These are phyloP conservation scores for Vireo griseus DNA, from an alignment of 2,797 vertebrate species.

Conservation along the genomic window DNA sequence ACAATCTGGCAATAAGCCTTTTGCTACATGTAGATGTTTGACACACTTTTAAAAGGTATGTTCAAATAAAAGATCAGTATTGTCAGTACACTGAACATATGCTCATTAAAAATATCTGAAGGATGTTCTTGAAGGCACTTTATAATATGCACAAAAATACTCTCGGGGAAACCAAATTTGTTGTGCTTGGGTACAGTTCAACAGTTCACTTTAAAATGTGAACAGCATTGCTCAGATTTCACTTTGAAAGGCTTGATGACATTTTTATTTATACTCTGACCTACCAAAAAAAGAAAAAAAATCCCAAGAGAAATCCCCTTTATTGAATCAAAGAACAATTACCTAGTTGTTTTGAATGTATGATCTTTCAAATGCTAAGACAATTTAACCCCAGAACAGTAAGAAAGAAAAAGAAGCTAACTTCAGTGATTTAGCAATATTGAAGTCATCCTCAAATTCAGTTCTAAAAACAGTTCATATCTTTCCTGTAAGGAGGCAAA, in stretches of 20 bases:
- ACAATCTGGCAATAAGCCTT: background rate
- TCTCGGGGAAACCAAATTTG: background rate
- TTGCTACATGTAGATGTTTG: background rate
- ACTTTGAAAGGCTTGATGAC: background rate
- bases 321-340: background rate
- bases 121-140: background rate
- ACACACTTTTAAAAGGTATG: background rate
- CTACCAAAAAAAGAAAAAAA: background rate
- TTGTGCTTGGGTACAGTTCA: background rate
- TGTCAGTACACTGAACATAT: background rate
- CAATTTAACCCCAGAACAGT: background rate
- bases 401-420: background rate
- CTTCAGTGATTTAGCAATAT: background rate
- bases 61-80: background rate
- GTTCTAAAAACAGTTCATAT: background rate
- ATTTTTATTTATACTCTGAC: background rate
- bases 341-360: background rate
- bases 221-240: background rate
- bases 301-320: background rate
- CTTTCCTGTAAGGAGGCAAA: background rate
- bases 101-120: background rate
- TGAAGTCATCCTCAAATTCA: background rate
- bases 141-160: background rate
- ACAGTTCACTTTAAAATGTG: background rate
- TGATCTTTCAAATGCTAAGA: background rate